Conservation (phyloP, 2,797 vertebrate genomes). For the Hypotaenidia okinawae region DNA sequence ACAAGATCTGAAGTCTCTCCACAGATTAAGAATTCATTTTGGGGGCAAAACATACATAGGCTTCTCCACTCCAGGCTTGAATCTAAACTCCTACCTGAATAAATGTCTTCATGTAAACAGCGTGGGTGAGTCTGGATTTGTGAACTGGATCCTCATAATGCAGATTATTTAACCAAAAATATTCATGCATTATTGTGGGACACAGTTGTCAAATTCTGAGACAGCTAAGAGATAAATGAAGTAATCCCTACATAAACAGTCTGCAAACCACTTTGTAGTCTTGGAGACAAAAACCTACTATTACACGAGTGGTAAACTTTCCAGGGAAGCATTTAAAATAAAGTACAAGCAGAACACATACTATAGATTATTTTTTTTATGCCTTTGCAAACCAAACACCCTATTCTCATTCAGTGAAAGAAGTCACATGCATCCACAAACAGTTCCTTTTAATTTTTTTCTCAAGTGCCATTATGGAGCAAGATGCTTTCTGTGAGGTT, state of each 20-base stretch:
- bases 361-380: background rate
- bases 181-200: background rate
- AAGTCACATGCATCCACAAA: background rate
- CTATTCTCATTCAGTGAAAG: background rate
- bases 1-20: background rate
- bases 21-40: background rate
- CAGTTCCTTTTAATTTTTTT: background rate
- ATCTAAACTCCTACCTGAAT: background rate
- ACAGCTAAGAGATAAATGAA: background rate
- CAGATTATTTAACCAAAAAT: background rate
- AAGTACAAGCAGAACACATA: background rate
- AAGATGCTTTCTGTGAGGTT: background rate
- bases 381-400: background rate
- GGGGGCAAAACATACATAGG: background rate
- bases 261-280: background rate
- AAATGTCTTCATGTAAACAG: background rate
- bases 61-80: background rate
- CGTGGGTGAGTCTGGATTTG: background rate
- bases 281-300: background rate
- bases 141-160: background rate
- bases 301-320: background rate
- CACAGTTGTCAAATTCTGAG: background rate
- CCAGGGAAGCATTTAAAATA: background rate
- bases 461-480: background rate
- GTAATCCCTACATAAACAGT: slow-evolving; percentile 9